phyloP scores from a whole-genome alignment of 2,797 vertebrate species.

The Fundulus diaphanus region DNA sequence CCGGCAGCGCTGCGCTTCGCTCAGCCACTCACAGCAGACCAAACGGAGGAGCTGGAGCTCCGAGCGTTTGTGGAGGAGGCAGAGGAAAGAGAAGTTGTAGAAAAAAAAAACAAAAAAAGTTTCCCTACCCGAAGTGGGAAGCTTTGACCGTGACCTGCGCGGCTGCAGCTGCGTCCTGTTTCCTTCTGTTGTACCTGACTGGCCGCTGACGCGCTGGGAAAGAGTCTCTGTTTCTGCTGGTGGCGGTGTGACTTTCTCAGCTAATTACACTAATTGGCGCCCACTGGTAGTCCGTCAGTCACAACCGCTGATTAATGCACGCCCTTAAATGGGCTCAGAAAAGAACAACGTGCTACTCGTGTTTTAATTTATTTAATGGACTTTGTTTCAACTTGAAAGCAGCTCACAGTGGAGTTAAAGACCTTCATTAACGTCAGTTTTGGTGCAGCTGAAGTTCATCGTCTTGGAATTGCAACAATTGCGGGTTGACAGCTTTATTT shows the following conservation, averaged over 20 bases:
- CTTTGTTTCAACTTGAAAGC: not conserved
- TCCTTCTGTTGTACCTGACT: slow-evolving; percentile 42
- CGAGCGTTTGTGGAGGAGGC: slow-evolving; percentile 13
- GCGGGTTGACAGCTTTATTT: not conserved
- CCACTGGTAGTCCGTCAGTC: slow-evolving; percentile 28
- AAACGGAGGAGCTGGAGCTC: slow-evolving; percentile 22
- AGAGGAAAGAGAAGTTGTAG: slow-evolving; percentile 22
- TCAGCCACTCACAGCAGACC: not conserved
- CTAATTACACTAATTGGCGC: slow-evolving; percentile 55
- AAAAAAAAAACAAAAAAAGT: slow-evolving; percentile 19
- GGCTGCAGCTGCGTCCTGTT: slow-evolving; percentile 75
- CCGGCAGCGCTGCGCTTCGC: slow-evolving; percentile 11
- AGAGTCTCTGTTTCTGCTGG: not conserved
- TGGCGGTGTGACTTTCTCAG: slow-evolving; percentile 2
- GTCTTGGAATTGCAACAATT: not conserved
- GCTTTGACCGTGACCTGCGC: slow-evolving; percentile 39
- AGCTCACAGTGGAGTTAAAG: not conserved
- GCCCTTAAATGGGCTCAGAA: not conserved
- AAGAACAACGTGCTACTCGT: not conserved
- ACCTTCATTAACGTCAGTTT: not conserved
- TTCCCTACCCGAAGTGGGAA: slow-evolving; percentile 2
- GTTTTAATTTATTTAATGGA: not conserved
- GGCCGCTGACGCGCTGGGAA: slow-evolving; percentile 1
- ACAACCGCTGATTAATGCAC: slow-evolving; percentile 7
- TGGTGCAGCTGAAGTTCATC: not conserved